phyloP scores from a whole-genome alignment of 1,140 invertebrate species.

The Pinna nobilis region DNA sequence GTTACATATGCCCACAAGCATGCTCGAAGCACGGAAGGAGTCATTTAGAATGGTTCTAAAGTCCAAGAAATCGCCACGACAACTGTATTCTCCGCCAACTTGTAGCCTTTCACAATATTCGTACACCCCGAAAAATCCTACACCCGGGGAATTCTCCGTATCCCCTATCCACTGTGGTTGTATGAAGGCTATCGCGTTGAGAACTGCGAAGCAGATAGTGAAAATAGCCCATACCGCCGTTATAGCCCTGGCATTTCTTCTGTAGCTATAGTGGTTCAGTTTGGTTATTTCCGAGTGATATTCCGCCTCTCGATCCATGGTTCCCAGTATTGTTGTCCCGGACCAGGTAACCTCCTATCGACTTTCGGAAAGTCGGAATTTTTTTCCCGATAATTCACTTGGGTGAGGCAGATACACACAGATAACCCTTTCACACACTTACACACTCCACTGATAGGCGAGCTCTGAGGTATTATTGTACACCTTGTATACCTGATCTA shows the following conservation, averaged over 20 bases:
- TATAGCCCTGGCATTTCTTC: slow-evolving; percentile 95
- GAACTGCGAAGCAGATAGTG: slow-evolving; percentile 95
- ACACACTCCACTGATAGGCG: no score
- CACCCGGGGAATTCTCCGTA: slow-evolving; percentile 85
- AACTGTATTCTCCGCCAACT: slow-evolving; percentile 76
- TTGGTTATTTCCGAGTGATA: slow-evolving; percentile 63
- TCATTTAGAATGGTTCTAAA: slow-evolving; percentile 87
- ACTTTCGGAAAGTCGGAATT: slow-evolving; percentile 1
- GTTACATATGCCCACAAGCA: slow-evolving; percentile 91
- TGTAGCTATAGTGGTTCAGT: slow-evolving; percentile 83
- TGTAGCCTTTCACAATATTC: slow-evolving; percentile 82
- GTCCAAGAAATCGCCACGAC: slow-evolving; percentile 88
- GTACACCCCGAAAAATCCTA: slow-evolving; percentile 95
- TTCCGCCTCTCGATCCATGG: slow-evolving; percentile 56
- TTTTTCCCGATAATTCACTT: slow-evolving; percentile 38
- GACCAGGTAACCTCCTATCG: neutral
- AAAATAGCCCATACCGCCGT: slow-evolving; percentile 98
- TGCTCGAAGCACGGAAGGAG: slow-evolving; percentile 86
- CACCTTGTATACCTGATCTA: no score
- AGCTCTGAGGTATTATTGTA: no score
- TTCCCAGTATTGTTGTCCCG: neutral
- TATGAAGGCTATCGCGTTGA: slow-evolving; percentile 94
- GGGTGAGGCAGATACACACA: slow-evolving; percentile 21
- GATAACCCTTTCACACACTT: no score
- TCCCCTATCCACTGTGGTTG: slow-evolving; percentile 96